Conservation (phyloP, 2,888 invertebrate species). For the Coelopa pilipes region DNA sequence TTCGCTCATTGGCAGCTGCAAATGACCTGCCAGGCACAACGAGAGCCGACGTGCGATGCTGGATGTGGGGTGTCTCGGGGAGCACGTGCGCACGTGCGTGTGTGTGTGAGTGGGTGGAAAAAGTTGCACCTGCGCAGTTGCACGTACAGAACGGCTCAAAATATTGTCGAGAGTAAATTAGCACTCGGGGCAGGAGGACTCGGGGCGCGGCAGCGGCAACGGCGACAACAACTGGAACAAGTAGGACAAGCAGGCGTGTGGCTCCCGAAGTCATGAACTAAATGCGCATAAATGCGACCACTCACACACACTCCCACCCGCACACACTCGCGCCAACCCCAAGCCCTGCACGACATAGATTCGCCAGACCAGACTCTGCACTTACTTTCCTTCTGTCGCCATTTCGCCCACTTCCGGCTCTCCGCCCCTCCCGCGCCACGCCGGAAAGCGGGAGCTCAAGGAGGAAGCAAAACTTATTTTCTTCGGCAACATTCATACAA, state of each 20-base stretch:
- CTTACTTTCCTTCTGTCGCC: neutral
- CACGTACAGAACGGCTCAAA: slow-evolving; percentile 21
- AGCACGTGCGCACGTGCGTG: neutral
- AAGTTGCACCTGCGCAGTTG: slow-evolving; percentile 17
- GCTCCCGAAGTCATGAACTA: slow-evolving; percentile 16
- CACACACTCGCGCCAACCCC: too few species aligned
- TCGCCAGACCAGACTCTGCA: neutral
- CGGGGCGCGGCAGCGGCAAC: neutral
- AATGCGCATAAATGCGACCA: too few species aligned
- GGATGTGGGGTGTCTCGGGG: neutral
- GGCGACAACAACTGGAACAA: too few species aligned
- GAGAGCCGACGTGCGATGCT: neutral
- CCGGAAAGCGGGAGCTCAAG: neutral
- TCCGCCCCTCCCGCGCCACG: neutral
- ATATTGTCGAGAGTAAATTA: slow-evolving; percentile 30
- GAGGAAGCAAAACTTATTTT: slow-evolving; percentile 3
- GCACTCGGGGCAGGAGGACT: slow-evolving; percentile 11
- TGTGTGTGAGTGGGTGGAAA: neutral
- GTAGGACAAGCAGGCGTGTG: too few species aligned
- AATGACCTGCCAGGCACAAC: neutral
- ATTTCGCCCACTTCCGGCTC: slow-evolving; percentile 5
- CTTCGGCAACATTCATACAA: slow-evolving; percentile 24
- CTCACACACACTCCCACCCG: slow-evolving; percentile 5
- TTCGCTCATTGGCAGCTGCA: neutral
- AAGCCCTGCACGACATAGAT: too few species aligned